Conservation (phyloP, 2,888 invertebrate genomes). For the Agrilus mali region DNA sequence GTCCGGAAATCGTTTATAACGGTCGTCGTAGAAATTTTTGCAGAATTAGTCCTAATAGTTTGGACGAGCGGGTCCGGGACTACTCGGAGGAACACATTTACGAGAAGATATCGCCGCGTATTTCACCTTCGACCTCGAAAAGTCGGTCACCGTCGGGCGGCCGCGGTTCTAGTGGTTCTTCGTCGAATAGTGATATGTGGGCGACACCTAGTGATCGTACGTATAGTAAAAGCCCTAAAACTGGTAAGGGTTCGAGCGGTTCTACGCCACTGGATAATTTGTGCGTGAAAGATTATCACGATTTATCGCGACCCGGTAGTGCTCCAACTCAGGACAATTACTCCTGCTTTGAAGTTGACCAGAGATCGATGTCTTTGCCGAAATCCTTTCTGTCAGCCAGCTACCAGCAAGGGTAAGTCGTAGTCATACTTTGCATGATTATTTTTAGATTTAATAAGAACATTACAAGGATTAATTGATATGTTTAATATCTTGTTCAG, state of each 20-base stretch:
- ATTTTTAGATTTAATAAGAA: not conserved
- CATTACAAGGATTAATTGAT: no score
- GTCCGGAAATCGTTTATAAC: slow-evolving; percentile 5
- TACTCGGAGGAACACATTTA: slow-evolving; percentile 4
- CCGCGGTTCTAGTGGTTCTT: slow-evolving; percentile 28
- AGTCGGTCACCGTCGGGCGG: slow-evolving; percentile 25
- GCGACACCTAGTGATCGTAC: slow-evolving; percentile 40
- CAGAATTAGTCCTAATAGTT: slow-evolving; percentile 17
- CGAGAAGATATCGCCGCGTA: slow-evolving; percentile 5
- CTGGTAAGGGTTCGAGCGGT: slow-evolving; percentile 37
- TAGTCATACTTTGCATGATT: slow-evolving; percentile 1
- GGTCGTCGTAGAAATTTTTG: no score
- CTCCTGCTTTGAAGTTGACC: slow-evolving; percentile 28
- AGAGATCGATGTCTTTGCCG: slow-evolving; percentile 40
- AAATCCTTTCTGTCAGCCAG: slow-evolving; percentile 38
- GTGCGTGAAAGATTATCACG: slow-evolving; percentile 21
- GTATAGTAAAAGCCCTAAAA: slow-evolving; percentile 35
- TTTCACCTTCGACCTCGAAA: slow-evolving; percentile 21
- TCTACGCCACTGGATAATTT: slow-evolving; percentile 40
- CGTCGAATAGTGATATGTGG: slow-evolving; percentile 42
- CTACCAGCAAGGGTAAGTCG: slow-evolving; percentile 20
- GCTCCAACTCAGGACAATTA: slow-evolving; percentile 34
- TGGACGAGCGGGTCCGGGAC: slow-evolving; percentile 11
- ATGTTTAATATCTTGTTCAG: no score
- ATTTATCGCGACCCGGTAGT: slow-evolving; percentile 39